These are phyloP conservation scores for Polypedilum pembai DNA, from an alignment of 1,140 invertebrate genomes.

Conservation along the genomic window DNA sequence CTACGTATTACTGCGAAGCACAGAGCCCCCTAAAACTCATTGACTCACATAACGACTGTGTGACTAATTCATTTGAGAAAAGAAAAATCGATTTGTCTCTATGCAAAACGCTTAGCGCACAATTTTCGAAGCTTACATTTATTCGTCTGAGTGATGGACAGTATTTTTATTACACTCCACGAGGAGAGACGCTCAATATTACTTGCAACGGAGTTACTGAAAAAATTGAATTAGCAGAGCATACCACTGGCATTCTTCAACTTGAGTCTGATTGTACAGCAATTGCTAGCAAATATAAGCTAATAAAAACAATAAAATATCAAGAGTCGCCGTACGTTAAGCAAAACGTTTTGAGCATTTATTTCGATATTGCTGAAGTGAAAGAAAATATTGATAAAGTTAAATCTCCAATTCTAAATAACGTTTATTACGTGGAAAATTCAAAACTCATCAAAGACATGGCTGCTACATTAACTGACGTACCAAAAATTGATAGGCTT, in stretches of 20 bases:
- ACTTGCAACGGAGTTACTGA: not conserved
- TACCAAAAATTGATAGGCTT: not conserved
- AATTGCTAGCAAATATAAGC: not conserved
- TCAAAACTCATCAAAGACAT: not conserved
- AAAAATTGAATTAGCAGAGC: not conserved
- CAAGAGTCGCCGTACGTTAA: not conserved
- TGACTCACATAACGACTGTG: not conserved
- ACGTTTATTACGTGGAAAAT: not conserved
- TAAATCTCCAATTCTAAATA: not conserved
- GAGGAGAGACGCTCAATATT: not conserved
- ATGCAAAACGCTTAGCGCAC: not conserved
- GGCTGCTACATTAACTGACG: not conserved
- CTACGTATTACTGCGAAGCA: not conserved
- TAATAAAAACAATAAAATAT: constrained; percentile 15
- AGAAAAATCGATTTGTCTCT: not conserved
- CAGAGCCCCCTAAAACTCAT: not conserved
- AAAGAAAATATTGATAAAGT: not conserved
- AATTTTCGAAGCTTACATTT: constrained; percentile 10
- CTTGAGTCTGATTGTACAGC: not conserved
- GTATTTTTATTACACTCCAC: constrained; percentile 12
- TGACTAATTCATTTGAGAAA: not conserved
- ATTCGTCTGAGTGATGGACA: constrained; percentile 15
- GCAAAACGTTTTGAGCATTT: constrained; percentile 10
- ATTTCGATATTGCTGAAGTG: not conserved
- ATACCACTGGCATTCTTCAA: not conserved